Percentiles rank a stretch among this genome's conserved stretches.
These are phyloP conservation scores for Akabosia matsudoensis DNA, from an alignment of 1,140 invertebrate genomes.

Conservation along the genomic window DNA sequence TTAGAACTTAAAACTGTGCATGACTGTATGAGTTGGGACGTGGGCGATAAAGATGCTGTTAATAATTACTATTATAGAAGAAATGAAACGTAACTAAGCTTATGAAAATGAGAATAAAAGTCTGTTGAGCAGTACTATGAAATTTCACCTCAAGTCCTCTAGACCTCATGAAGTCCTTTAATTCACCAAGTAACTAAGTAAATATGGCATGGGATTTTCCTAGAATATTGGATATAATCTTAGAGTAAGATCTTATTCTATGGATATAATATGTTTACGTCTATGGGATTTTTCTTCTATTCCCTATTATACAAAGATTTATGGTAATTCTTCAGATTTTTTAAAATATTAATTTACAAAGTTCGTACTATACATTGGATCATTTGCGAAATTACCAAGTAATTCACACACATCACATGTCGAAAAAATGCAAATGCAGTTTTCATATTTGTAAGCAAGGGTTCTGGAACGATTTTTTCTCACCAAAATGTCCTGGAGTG, in stretches of 20 bases:
- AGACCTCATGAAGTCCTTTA: background rate
- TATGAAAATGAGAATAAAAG: conserved; percentile 22
- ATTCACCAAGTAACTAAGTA: background rate
- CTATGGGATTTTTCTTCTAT: background rate
- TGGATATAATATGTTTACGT: background rate
- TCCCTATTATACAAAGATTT: background rate
- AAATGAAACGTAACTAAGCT: background rate
- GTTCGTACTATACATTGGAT: background rate
- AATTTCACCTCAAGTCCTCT: background rate
- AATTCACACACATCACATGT: background rate
- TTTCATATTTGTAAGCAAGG: background rate
- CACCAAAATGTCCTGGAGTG: background rate
- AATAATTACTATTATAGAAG: background rate
- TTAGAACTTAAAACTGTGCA: no score
- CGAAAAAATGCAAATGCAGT: background rate
- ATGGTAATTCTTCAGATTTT: background rate
- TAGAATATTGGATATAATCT: no score
- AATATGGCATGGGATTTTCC: background rate
- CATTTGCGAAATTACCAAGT: background rate
- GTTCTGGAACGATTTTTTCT: conserved; percentile 6
- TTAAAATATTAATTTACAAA: background rate
- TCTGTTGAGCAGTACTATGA: conserved; percentile 11
- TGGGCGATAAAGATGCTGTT: background rate
- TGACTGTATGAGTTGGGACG: background rate
- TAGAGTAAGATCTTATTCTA: no score